Evolutionary conservation across 2,888 invertebrate genomes (phyloP), one percentile per base, ranked within the genome.

Genomic region (Melinaea marsaeus): DNA sequence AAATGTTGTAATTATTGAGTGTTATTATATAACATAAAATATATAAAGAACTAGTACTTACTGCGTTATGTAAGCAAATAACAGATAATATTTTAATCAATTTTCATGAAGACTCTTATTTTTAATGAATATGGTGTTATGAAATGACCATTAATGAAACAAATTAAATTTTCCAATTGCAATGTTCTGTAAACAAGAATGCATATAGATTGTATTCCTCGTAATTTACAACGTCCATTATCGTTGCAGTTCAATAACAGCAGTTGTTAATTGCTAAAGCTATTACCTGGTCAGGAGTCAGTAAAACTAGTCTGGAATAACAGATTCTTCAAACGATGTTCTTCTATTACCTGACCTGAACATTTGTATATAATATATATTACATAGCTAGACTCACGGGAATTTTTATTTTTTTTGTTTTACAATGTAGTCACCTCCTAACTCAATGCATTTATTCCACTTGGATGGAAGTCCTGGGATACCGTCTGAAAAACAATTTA

Each of bases 241-340:
- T 32, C 32, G 51, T 51, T 51, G 51, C 32, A 51, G 7, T 32
- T 48, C 4, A 48, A 48, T 48, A 48, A n/a, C n/a, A 48, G 22
- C 22, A 22, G 48, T 48, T 51, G 51, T 55, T 63, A 63, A 63
- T 63, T 63, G 56, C 62, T 63, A 11, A 34, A 63, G 58, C 62
- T 56, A 63, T 63, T 59, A 63, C 55, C 48, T 57, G 32, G 9
- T 3, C 22, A 11, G 51, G 51, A 9, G 32, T 32, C 51, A 51
- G 22, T 51, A 11, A 32, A 51, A 51, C 51, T 51, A 51, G 6
- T n/a, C 32, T 51, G 22, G 7, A 22, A 51, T 51, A 51, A 51
- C 22, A 32, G 32, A 51, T 32, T 32, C 32, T 22, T 51, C 7
- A 13, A 51, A 22, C 51, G 5, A 51, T 51, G 13, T 22, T 9